Conservation (phyloP, 2,797 vertebrate genomes). For the Pelobates cultripes region DNA sequence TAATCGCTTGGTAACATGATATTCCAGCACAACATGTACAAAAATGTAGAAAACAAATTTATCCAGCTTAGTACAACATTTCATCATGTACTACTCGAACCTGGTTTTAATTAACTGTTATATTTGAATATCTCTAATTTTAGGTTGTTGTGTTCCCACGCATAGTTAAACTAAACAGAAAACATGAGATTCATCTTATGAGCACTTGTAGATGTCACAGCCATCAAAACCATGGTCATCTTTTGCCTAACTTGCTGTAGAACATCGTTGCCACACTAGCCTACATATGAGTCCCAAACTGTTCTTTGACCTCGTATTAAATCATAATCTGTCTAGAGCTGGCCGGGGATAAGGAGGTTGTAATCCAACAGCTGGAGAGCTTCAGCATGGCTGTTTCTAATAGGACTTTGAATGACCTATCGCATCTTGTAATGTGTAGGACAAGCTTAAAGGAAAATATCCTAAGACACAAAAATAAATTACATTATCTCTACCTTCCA, state of each 20-base stretch:
- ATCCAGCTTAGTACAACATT: background rate
- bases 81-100: conserved; percentile 6
- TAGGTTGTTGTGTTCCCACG: conserved; percentile 28
- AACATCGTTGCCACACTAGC: background rate
- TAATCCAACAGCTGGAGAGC: too few relatives aligned
- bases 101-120: conserved; percentile 49
- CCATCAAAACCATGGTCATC: background rate
- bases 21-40: conserved; percentile 38
- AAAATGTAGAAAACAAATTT: conserved; percentile 9
- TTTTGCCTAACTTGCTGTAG: too few relatives aligned
- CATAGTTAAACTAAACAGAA: background rate
- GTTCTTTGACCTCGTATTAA: background rate
- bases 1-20: background rate
- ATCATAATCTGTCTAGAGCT: background rate
- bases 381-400: too few relatives aligned
- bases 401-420: too few relatives aligned
- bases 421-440: too few relatives aligned
- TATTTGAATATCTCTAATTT: conserved; percentile 29
- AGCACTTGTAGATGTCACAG: background rate
- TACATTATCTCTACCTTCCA: too few relatives aligned
- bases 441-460: too few relatives aligned
- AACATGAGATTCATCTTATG: background rate
- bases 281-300: background rate
- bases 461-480: too few relatives aligned
- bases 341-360: too few relatives aligned